These are phyloP conservation scores for Polymixis lichenea DNA, from an alignment of 2,888 invertebrate genomes.

Conservation along the genomic window DNA sequence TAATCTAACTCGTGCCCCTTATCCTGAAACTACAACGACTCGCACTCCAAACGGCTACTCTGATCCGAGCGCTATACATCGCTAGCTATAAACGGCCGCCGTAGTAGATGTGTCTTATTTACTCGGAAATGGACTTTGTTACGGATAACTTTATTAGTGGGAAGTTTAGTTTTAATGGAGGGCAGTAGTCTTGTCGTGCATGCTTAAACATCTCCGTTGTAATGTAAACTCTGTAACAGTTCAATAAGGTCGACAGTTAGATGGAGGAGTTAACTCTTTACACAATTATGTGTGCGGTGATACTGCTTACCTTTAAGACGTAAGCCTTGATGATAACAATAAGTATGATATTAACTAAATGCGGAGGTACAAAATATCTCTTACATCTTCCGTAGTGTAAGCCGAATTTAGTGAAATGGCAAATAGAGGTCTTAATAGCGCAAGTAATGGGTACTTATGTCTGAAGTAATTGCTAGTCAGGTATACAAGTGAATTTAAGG, in stretches of 20 bases:
- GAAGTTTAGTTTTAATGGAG: slow-evolving; percentile 78
- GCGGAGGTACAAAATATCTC: slow-evolving; percentile 46
- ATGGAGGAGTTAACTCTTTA: slow-evolving; percentile 47
- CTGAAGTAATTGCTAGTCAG: slow-evolving; percentile 32
- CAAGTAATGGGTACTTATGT: slow-evolving; percentile 48
- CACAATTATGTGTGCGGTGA: slow-evolving; percentile 57
- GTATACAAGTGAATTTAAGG: slow-evolving; percentile 31
- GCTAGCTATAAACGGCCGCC: slow-evolving; percentile 62
- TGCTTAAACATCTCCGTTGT: slow-evolving; percentile 31
- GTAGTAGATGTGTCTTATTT: slow-evolving; percentile 70
- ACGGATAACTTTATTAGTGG: slow-evolving; percentile 75
- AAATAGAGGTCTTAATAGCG: slow-evolving; percentile 54
- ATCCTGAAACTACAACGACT: slow-evolving; percentile 45
- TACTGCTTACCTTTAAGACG: slow-evolving; percentile 62
- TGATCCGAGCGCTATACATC: slow-evolving; percentile 68
- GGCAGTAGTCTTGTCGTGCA: slow-evolving; percentile 68
- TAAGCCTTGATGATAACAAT: slow-evolving; percentile 55
- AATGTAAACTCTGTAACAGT: slow-evolving; percentile 56
- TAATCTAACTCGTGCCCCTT: slow-evolving; percentile 53
- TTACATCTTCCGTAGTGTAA: slow-evolving; percentile 37
- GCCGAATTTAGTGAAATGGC: slow-evolving; percentile 58
- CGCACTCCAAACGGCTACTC: slow-evolving; percentile 64
- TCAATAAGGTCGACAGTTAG: slow-evolving; percentile 57
- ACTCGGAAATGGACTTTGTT: slow-evolving; percentile 78
- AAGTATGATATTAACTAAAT: slow-evolving; percentile 61